Base-by-base conservation (phyloP, 2,888 invertebrate species). In the Malacosoma neustria region DNA sequence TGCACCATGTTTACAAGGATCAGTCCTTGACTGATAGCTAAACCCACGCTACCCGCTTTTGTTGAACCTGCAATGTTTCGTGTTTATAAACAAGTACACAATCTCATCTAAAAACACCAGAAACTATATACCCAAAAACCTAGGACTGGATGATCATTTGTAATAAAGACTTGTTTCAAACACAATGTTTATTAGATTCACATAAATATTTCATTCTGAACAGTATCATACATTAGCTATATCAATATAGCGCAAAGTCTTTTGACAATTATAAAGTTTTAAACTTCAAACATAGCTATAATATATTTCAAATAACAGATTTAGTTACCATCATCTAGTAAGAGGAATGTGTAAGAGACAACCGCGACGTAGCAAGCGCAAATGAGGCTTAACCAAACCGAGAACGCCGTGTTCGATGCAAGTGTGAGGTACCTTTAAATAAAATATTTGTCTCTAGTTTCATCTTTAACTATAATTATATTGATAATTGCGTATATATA, bases 1-100 rank as follows among this genome's bases (percentile, higher is more conserved):
- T 94, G 94, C 39, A 95, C 88, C 91, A 94, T 92, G 44, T 92
- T 94, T 38, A 93, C 92, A 41, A 95, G 62, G 49, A 92, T 90
- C 37, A 92, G 71, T 41, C 91, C 90, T 51, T 93, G 92, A 14
- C 92, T 91, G 43, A 93, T 87, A 0, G 91, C 92, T 34, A 93
- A 70, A 3, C 93, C 93, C 1, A 93, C 91, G 57, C 91, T 87
- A 0, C 92, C 92, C 2, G 91, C 90, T 40, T 80, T 74, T 1
- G 88, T 88, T 29, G 68, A 60, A n/a, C 80, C 89, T 89, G 56
- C 13, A 22, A 37, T 29, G 12, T n/a, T n/a, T n/a, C n/a, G n/a
- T n/a, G n/a, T n/a, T n/a, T n/a, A n/a, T n/a, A n/a, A n/a, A n/a
- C n/a, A n/a, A n/a, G n/a, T n/a, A n/a, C n/a, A n/a, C n/a, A n/a